Conservation (phyloP, 1,140 invertebrate genomes). For the Drosophila pseudoobscura region DNA sequence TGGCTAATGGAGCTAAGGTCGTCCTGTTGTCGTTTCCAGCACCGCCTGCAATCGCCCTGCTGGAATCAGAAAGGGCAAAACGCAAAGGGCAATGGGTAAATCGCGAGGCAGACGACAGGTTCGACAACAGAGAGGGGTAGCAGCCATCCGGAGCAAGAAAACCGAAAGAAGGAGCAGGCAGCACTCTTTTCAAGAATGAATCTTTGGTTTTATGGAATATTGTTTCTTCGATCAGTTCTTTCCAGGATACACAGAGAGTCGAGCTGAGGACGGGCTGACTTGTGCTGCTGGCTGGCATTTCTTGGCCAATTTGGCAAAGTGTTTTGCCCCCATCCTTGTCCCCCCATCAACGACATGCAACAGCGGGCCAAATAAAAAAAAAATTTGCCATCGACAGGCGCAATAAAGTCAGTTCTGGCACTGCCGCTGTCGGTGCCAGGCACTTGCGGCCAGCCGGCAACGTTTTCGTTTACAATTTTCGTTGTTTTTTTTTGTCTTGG, state of each 20-base stretch:
- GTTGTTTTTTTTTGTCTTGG: conserved; percentile 1
- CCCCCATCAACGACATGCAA: conserved; percentile 51
- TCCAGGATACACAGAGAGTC: no score
- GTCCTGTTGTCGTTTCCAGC: conserved; percentile 6
- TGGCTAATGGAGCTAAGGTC: conserved; percentile 36
- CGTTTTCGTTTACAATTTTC: conserved; percentile 27
- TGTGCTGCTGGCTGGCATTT: conserved; percentile 45
- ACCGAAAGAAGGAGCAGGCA: background rate
- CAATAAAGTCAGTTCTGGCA: conserved; percentile 57
- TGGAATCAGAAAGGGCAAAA: conserved; percentile 24
- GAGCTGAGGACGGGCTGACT: conserved; percentile 16
- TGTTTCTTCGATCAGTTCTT: no score
- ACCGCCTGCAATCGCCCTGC: conserved; percentile 26
- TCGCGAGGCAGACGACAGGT: conserved; percentile 24
- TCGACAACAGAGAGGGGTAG: conserved; percentile 12
- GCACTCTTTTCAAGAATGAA: background rate
- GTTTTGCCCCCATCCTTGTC: conserved; percentile 40
- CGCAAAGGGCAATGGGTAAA: conserved; percentile 30
- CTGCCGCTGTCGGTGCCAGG: conserved; percentile 56
- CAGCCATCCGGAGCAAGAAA: background rate
- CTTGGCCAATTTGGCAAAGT: conserved; percentile 78
- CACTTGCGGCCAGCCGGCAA: conserved; percentile 52
- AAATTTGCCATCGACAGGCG: conserved; percentile 70
- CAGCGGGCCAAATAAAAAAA: conserved; percentile 19
- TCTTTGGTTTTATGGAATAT: no score